These are phyloP conservation scores for Heliconius eleuchia DNA, from an alignment of 1,140 invertebrate genomes.

Conservation along the genomic window DNA sequence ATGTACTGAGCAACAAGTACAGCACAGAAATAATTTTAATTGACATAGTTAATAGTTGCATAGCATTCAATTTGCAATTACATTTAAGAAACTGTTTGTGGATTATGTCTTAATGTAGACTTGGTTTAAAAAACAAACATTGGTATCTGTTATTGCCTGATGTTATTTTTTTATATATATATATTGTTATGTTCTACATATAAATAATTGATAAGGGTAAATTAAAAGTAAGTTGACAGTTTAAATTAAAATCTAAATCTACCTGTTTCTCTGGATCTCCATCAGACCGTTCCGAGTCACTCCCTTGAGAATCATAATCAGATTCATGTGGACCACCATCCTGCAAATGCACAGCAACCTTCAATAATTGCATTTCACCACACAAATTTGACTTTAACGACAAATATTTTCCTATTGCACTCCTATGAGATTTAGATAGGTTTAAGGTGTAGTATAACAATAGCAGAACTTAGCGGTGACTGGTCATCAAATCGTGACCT, in stretches of 20 bases:
- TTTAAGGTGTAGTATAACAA: conserved; percentile 49
- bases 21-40: no score
- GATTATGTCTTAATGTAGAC: no score
- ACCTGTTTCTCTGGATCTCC: conserved; percentile 66
- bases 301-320: conserved; percentile 71
- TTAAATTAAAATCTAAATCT: not conserved
- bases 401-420: conserved; percentile 15
- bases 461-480: conserved; percentile 57
- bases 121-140: no score
- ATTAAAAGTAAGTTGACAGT: no score
- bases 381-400: conserved; percentile 9
- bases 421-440: not conserved
- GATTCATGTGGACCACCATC: conserved; percentile 64
- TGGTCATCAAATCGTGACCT: conserved; percentile 72
- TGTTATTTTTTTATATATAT: no score
- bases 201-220: no score
- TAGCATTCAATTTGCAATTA: no score
- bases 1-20: no score
- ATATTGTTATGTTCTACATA: no score
- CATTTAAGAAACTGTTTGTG: no score
- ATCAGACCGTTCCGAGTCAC: conserved; percentile 70
- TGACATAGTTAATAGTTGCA: no score
- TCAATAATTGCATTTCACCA: conserved; percentile 68
- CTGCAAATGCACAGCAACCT: conserved; percentile 72
- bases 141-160: no score